Conservation (phyloP, 2,888 invertebrate genomes). For the Agonopterix heracliana region DNA sequence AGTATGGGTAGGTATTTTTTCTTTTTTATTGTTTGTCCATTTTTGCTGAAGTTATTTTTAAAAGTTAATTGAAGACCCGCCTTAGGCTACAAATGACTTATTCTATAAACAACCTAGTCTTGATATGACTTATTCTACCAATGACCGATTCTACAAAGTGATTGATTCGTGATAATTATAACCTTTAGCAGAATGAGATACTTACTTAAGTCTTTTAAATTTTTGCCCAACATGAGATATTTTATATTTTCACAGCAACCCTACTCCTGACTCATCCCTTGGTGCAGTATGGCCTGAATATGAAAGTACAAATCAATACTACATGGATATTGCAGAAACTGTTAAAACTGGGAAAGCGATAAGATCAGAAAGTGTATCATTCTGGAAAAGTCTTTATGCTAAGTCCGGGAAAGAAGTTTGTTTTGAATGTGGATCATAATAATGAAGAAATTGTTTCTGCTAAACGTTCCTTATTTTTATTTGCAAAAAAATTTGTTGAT, state of each 20-base stretch:
- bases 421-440: no score
- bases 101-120: background rate
- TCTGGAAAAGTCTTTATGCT: conserved; percentile 41
- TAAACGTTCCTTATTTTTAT: no score
- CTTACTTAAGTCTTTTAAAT: no score
- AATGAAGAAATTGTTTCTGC: no score
- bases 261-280: conserved; percentile 41
- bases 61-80: no score
- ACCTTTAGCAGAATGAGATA: background rate
- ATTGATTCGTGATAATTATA: background rate
- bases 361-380: conserved; percentile 25
- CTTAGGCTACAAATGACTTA: background rate
- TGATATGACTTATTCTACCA: background rate
- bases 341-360: conserved; percentile 23
- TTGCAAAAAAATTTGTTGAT: no score
- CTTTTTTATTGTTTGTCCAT: background rate
- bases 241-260: conserved; percentile 28
- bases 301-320: conserved; percentile 19
- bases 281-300: conserved; percentile 44
- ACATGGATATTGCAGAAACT: conserved; percentile 38
- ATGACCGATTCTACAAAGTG: no score
- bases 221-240: no score
- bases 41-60: background rate
- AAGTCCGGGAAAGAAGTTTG: conserved; percentile 14
- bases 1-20: background rate